Evolutionary conservation across 2,113 vertebrate genomes (phyloP).

Genomic region (Carassius carassius): DNA sequence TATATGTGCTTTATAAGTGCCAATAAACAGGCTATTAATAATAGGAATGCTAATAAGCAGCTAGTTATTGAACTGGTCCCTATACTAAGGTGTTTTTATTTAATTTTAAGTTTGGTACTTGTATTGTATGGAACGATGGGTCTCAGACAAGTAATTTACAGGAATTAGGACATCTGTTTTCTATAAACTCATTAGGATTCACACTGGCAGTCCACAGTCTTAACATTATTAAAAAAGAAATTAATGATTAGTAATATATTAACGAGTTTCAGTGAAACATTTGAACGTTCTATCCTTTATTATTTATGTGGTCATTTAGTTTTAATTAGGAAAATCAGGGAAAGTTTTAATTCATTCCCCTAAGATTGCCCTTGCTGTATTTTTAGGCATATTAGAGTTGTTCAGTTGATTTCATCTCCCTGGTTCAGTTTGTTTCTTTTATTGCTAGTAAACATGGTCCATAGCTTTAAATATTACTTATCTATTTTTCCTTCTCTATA

Average conservation of each 20-base stretch:
- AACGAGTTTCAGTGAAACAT: background rate
- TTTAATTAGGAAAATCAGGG: background rate
- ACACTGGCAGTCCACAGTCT: background rate
- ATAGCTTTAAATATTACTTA: constrained; percentile 44
- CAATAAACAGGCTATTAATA: too few relatives aligned
- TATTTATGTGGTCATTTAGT: background rate
- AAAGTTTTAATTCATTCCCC: background rate
- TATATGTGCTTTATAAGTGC: too few relatives aligned
- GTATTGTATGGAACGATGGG: background rate
- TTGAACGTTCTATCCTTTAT: background rate
- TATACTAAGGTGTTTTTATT: background rate
- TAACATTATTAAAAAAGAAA: background rate
- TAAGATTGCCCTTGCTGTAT: background rate
- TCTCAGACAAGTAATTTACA: background rate
- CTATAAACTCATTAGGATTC: background rate
- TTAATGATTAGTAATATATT: constrained; percentile 1
- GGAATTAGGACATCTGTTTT: background rate
- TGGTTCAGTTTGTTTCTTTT: background rate
- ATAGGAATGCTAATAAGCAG: too few relatives aligned
- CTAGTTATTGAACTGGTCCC: too few relatives aligned
- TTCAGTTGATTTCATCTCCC: constrained; percentile 27
- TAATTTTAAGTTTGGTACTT: background rate
- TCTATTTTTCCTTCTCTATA: constrained; percentile 54
- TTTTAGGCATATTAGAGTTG: constrained; percentile 8
- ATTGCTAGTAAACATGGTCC: constrained; percentile 22